A percentile compares a stretch with the other conserved stretches of the same genome.
Evolutionary conservation across 2,797 vertebrate genomes (phyloP).

Genomic region (Tinamus major): DNA sequence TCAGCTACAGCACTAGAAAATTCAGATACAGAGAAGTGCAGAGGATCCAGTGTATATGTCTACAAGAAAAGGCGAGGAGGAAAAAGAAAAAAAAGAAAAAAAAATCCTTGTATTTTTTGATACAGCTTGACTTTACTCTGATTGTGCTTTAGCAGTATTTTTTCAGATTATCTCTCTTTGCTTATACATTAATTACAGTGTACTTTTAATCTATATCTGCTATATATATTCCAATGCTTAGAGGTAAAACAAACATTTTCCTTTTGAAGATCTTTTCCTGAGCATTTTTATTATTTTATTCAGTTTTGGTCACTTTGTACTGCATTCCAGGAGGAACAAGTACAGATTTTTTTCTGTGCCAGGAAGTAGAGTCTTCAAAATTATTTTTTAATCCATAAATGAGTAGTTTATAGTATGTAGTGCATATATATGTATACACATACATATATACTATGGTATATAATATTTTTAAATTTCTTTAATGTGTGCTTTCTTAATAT

Average conservation of each 20-base stretch:
- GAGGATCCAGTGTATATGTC: background rate
- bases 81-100: background rate
- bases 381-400: background rate
- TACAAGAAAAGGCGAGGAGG: background rate
- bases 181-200: background rate
- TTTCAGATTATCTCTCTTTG: background rate
- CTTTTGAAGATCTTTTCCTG: background rate
- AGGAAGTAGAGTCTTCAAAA: constrained; percentile 25
- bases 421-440: too few species aligned
- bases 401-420: background rate
- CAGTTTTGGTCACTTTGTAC: background rate
- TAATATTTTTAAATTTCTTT: constrained; percentile 19
- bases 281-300: background rate
- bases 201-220: background rate
- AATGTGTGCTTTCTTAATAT: too few species aligned
- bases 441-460: too few species aligned
- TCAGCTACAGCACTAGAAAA: background rate
- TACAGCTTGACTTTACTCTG: background rate
- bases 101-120: background rate
- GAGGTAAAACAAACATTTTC: background rate
- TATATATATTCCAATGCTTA: background rate
- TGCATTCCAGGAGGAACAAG: background rate
- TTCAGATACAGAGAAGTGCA: background rate
- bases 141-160: background rate
- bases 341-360: background rate